Evolutionary conservation across 2,113 vertebrate genomes (phyloP).

Genomic region (Leucopsar rothschildi): DNA sequence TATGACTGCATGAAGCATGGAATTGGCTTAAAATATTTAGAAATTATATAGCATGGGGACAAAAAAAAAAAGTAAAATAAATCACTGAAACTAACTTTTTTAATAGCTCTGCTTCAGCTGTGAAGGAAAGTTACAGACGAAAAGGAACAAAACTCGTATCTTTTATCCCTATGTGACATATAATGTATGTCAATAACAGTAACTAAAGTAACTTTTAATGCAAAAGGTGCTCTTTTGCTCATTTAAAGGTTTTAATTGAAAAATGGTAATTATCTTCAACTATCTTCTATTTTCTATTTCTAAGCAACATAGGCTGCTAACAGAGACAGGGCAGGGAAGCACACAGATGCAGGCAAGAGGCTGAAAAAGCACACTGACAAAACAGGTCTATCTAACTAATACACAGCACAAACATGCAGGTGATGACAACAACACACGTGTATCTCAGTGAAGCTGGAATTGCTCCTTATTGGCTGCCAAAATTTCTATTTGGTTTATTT

Average conservation of each 20-base stretch:
- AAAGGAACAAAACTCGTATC: not conserved
- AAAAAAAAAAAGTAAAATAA: not conserved
- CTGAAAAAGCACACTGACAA: not conserved
- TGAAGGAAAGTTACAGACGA: not conserved
- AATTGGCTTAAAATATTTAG: not conserved
- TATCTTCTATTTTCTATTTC: not conserved
- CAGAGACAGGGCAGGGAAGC: not conserved
- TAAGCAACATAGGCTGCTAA: not conserved
- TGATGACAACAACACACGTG: not conserved
- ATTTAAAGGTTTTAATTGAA: constrained; percentile 28
- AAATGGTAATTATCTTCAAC: constrained; percentile 9
- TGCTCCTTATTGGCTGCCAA: not conserved
- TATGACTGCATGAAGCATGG: not conserved
- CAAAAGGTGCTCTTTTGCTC: not conserved
- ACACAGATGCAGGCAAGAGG: constrained; percentile 41
- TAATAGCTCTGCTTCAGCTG: not conserved
- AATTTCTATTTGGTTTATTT: not conserved
- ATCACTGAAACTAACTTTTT: not conserved
- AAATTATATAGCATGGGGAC: not conserved
- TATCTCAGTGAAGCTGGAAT: constrained; percentile 76
- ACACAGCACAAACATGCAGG: constrained; percentile 63
- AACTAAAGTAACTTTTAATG: not conserved
- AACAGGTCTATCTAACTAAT: not conserved
- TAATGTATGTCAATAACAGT: not conserved
- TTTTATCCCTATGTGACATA: not conserved